These are phyloP conservation scores for Apodemus speciosus DNA, from an alignment of 2,113 vertebrate genomes.

Conservation along the genomic window DNA sequence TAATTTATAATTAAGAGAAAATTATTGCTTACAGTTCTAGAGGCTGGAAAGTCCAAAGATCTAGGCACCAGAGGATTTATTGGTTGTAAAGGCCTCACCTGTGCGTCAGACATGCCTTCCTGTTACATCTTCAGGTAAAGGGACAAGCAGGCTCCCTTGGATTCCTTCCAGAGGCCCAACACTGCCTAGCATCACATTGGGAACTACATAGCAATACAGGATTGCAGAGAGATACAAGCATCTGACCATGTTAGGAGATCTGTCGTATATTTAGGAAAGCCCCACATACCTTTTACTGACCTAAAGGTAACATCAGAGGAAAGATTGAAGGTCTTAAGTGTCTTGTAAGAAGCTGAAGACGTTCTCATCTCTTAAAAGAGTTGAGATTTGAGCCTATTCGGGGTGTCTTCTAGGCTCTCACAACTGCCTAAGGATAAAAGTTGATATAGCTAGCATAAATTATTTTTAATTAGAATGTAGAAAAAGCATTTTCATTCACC, in stretches of 20 bases:
- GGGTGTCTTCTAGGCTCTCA: not conserved
- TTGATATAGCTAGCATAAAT: not conserved
- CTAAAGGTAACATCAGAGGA: not conserved
- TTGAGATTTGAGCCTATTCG: constrained; percentile 2
- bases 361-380: not conserved
- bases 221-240: not conserved
- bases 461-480: constrained; percentile 35
- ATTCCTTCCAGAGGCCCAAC: not conserved
- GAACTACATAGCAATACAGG: not conserved
- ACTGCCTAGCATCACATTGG: not conserved
- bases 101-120: not conserved
- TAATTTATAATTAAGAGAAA: not conserved
- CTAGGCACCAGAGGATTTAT: not conserved
- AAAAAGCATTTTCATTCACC: not conserved
- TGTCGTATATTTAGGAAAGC: not conserved
- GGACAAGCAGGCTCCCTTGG: not conserved
- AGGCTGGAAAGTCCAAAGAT: not conserved
- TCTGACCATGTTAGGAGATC: not conserved
- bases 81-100: not conserved
- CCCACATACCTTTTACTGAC: not conserved
- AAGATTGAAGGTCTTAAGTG: not conserved
- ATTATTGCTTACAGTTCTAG: not conserved
- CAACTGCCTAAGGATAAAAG: not conserved
- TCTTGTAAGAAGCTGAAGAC: not conserved
- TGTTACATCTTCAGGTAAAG: not conserved